Evolutionary conservation across 2,113 vertebrate species (phyloP).

Genomic region (Rynchops niger): DNA sequence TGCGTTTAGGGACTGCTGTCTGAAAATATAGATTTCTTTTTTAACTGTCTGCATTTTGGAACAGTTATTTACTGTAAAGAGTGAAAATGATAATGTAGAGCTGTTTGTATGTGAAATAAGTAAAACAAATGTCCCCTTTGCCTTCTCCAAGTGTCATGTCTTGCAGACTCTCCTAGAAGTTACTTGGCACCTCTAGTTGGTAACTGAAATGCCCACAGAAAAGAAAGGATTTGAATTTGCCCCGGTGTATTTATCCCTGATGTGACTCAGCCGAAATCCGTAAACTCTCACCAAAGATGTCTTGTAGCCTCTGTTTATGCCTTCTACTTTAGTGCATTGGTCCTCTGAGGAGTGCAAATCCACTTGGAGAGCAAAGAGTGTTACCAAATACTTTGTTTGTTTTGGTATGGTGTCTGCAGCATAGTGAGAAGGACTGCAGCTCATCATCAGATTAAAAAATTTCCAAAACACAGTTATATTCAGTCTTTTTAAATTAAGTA

Average conservation of each 20-base stretch:
- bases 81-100: not conserved
- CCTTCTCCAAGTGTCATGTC: not conserved
- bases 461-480: conserved; percentile 41
- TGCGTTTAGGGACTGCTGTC: not conserved
- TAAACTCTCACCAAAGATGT: not conserved
- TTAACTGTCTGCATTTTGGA: not conserved
- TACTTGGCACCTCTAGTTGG: not conserved
- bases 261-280: not conserved
- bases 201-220: not conserved
- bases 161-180: not conserved
- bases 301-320: not conserved
- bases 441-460: conserved; percentile 25
- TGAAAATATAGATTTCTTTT: not conserved
- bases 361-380: conserved; percentile 11
- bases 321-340: not conserved
- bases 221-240: not conserved
- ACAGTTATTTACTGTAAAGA: not conserved
- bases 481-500: not conserved
- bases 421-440: conserved; percentile 1
- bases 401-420: not conserved
- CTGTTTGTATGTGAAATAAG: not conserved
- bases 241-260: not conserved
- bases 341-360: not conserved
- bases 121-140: not conserved
- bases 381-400: not conserved